These are phyloP conservation scores for Streblospio benedicti DNA, from an alignment of 1,140 invertebrate species.

Conservation along the genomic window DNA sequence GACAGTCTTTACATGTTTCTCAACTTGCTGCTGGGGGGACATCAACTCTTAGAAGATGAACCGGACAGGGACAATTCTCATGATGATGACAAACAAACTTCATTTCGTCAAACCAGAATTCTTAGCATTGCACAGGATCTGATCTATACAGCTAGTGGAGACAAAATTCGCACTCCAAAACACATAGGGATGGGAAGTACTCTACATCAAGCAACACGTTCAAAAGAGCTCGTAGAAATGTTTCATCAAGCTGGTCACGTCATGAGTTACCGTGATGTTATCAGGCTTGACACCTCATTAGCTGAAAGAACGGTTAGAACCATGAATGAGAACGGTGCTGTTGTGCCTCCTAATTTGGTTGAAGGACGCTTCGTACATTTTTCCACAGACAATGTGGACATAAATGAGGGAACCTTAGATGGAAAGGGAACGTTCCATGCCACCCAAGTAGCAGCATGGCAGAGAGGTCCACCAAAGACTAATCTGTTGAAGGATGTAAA, in stretches of 20 bases:
- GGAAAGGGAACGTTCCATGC: background rate
- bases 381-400: too few species aligned
- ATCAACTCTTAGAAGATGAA: too few species aligned
- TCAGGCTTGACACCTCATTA: background rate
- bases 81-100: too few species aligned
- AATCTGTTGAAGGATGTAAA: too few species aligned
- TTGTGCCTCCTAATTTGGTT: background rate
- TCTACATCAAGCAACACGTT: background rate
- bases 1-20: too few species aligned
- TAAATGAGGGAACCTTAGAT: too few species aligned
- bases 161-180: too few species aligned
- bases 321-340: background rate
- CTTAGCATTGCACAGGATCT: background rate
- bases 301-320: background rate
- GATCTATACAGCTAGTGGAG: background rate
- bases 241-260: too few species aligned
- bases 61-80: too few species aligned
- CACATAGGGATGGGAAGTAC: background rate
- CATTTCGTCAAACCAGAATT: background rate
- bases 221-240: background rate
- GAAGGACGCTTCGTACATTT: too few species aligned
- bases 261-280: background rate
- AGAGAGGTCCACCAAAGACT: too few species aligned
- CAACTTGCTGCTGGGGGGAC: too few species aligned
- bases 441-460: background rate